Evolutionary conservation across 2,797 vertebrate genomes (phyloP), one percentile per base, ranked within the genome.

Genomic region (Brotula barbata): DNA sequence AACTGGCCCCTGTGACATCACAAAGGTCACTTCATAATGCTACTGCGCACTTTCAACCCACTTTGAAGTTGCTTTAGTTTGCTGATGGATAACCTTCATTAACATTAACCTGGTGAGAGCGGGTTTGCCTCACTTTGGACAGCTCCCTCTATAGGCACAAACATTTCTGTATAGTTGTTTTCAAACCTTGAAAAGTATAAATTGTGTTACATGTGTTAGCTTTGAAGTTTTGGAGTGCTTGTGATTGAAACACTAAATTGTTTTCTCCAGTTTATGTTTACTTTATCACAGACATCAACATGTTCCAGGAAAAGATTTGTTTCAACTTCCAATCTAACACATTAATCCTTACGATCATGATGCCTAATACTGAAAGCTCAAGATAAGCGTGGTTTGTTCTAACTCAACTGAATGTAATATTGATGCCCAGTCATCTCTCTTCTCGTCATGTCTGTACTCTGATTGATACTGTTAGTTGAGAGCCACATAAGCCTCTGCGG

Each of bases 281-380:
- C 31, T 39, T 75, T 11, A 56, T 36, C 20, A 36, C 19, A 60
- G 42, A 34, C 19, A 8, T 61, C 40, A 23, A 63, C 61, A 28
- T 25, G 47, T 77, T 78, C 51, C 63, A 46, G 63, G 64, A 52
- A 75, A 36, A 43, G 16, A 28, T 7, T 28, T 3, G 6, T 67
- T 25, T 66, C 20, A 77, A 64, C 31, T 54, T 63, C 28, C 67
- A n/a, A 65, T 67, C 15, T 57, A 53, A 52, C 1, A 0, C 4
- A 60, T 14, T 9, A 25, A 59, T 56, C 15, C 28, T 78, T 71
- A 76, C 51, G 53, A 78, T 80, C 71, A 80, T 62, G 57, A 47
- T 33, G 14, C 11, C 21, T 73, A 50, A 85, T 53, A 73, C 11
- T 60, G 78, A 87, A 87, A 82, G 73, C 48, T 46, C 6, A 3